Evolutionary conservation across 2,113 vertebrate genomes (phyloP).

Genomic region (Chaetura pelagica): DNA sequence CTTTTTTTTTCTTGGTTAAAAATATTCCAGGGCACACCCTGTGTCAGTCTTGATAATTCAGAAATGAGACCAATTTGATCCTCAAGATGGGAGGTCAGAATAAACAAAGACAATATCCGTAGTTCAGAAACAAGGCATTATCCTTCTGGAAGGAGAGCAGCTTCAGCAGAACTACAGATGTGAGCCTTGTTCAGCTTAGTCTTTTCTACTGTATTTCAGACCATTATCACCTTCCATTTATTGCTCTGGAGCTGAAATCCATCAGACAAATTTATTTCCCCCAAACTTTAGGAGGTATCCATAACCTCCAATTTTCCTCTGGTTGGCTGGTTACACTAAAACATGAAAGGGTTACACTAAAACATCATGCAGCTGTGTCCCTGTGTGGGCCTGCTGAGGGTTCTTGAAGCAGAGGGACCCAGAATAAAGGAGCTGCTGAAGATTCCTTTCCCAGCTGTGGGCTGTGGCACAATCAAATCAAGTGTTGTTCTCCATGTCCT

Average conservation of each 20-base stretch:
- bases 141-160: not conserved
- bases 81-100: not conserved
- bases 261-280: not conserved
- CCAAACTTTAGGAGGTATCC: not conserved
- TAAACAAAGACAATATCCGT: not conserved
- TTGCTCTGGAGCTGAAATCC: not conserved
- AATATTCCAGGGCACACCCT: not conserved
- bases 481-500: accelerated
- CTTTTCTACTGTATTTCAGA: not conserved
- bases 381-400: not conserved
- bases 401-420: not conserved
- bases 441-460: not conserved
- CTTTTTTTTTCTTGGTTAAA: not conserved
- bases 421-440: not conserved
- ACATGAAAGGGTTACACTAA: not conserved
- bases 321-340: not conserved
- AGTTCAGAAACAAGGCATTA: not conserved
- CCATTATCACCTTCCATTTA: not conserved
- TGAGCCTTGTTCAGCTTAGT: not conserved
- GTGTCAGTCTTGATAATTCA: not conserved
- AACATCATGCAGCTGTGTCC: not conserved
- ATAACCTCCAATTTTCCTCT: not conserved
- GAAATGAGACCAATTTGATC: not conserved
- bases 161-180: not conserved
- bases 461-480: not conserved